Evolutionary conservation across 2,888 invertebrate species (phyloP), one percentile per base, ranked within the genome.

Genomic region (Malthinus flaveolus): DNA sequence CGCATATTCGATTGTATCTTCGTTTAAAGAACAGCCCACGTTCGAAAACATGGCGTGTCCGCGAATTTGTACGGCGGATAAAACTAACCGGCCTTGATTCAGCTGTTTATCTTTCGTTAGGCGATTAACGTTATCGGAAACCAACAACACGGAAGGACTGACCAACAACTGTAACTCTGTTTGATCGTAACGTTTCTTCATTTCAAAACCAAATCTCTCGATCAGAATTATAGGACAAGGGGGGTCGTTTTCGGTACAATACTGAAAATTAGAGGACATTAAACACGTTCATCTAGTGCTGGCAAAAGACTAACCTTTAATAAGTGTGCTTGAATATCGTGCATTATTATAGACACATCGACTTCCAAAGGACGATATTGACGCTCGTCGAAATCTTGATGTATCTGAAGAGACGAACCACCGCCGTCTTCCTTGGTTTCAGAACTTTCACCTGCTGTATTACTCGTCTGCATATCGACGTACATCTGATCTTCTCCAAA

Each of bases 1-100:
- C 0, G 92, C 95, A 76, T 99, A 99, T 76, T 99, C 99, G 11
- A 98, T 79, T 0, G 97, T 97, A 70, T 97, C 97, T 76, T 95
- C 91, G 71, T 96, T 95, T 12, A 97, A 82, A 7, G 89, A 87
- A 62, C 95, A 84, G 52, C 94, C 95, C 54, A 93, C 88, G 72
- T 93, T 93, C 67, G 97, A 97, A 74, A 98, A 99, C 88, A 96
- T 93, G 0, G 95, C 96, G 76, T 97, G 95, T 0, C 97, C 98
- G 67, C 98, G 85, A 57, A 93, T 85, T 77, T 94, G 93, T 45
- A 93, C 83, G 0, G 93, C 92, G 1, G 93, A 93, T 3, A 95
- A 80, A 82, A 93, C 87, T 56, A 95, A 77, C 75, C 93, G 92
- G 0, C 95, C 95, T 78, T 93, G 91, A 71, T 87, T 88, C 34